Conservation (phyloP, 2,888 invertebrate species). For the Brenthis ino region DNA sequence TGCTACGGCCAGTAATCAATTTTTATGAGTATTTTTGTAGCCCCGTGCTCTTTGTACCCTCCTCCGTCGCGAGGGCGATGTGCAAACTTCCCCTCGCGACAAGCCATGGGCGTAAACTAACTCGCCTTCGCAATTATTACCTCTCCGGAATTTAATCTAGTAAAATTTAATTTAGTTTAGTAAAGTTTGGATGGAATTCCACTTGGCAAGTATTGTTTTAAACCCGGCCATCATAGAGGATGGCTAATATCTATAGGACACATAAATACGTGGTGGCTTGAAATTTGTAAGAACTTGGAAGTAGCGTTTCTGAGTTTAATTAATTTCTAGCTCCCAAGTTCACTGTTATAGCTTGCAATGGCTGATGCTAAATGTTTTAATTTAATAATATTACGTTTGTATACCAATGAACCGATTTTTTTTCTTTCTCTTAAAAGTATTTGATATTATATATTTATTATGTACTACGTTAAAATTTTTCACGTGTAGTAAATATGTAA, state of each 20-base stretch:
- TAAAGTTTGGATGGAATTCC: slow-evolving; percentile 38
- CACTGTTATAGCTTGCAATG: background rate
- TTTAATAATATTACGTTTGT: background rate
- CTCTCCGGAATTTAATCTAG: slow-evolving; percentile 41
- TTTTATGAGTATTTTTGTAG: slow-evolving; percentile 75
- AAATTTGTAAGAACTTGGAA: slow-evolving; percentile 28
- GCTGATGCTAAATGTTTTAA: background rate
- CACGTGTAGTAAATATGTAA: background rate
- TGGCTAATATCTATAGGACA: slow-evolving; percentile 29
- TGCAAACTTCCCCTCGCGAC: slow-evolving; percentile 40
- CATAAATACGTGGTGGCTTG: slow-evolving; percentile 27
- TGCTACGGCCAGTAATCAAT: slow-evolving; percentile 77
- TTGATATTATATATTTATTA: too few relatives aligned
- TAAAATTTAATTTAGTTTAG: slow-evolving; percentile 41
- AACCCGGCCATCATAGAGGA: slow-evolving; percentile 30
- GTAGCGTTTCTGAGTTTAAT: slow-evolving; percentile 24
- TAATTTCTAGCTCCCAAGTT: slow-evolving; percentile 21
- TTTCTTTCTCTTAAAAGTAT: too few relatives aligned
- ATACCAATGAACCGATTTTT: too few relatives aligned
- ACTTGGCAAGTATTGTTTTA: slow-evolving; percentile 34
- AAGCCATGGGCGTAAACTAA: slow-evolving; percentile 36
- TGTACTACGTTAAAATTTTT: background rate
- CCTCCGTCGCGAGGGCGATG: slow-evolving; percentile 38
- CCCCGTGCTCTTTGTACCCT: slow-evolving; percentile 50
- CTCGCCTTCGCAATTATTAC: slow-evolving; percentile 37